Evolutionary conservation across 2,888 invertebrate species (phyloP), one percentile per base, ranked within the genome.

Genomic region (Liodrosophila aerea): DNA sequence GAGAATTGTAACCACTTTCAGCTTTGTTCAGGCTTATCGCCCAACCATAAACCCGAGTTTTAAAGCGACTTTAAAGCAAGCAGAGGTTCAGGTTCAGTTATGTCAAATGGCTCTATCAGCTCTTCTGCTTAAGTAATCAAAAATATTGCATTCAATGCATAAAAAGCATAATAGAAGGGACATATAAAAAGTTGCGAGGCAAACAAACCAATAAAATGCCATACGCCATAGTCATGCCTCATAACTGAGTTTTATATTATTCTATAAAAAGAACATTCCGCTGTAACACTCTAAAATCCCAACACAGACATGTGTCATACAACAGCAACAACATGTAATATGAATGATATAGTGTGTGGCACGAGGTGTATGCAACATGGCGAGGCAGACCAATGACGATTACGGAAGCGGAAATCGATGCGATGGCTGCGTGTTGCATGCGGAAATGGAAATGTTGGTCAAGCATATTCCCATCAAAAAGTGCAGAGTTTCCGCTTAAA

Each of bases 321-420:
- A 45, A 52, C 47, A 60, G 36, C 16, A 37, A 12, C 16, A 37
- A 12, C 22, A 61, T 65, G 46, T 45, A 65, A 65, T 63, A 65
- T 63, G 46, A 54, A 70, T 76, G 49, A 66, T 45, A 40, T 43
- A 29, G 22, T 18, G 16, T 33, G 12, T 52, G n/a, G n/a, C n/a
- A n/a, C n/a, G 13, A 13, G 30, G n/a, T 60, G 40, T 47, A 43
- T 71, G 63, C 59, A 40, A 57, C 73, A 73, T 59, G 61, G 63
- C 65, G n/a, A 64, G 46, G 49, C 37, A 52, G 37, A 22, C 36
- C 59, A 44, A 52, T 49, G 53, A 43, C 34, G 37, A 45, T 46
- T 36, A 16, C 76, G 77, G 77, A 76, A 76, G 50, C 72, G 77
- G 82, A 78, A 78, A 77, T 81, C 75, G 70, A 81, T 61, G 61